These are phyloP conservation scores for Halictus quadricinctus DNA, from an alignment of 2,888 invertebrate species.

Conservation along the genomic window DNA sequence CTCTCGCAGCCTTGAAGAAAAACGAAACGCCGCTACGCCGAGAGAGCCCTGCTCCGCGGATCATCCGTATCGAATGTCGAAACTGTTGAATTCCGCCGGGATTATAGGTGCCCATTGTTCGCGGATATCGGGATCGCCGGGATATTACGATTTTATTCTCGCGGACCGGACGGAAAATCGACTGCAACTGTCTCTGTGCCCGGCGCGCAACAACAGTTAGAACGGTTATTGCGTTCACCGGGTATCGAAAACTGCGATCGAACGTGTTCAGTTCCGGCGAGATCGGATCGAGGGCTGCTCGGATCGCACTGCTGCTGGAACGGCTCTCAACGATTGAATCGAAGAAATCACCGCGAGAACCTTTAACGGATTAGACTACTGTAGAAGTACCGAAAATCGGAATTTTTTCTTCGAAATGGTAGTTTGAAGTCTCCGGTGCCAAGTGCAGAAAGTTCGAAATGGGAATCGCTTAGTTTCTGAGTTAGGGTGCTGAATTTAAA, in stretches of 20 bases:
- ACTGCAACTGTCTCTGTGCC: slow-evolving; percentile 17
- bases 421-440: neutral
- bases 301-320: slow-evolving; percentile 23
- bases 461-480: neutral
- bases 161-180: slow-evolving; percentile 30
- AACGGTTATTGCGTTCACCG: slow-evolving; percentile 15
- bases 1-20: slow-evolving; percentile 41
- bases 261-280: neutral
- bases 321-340: slow-evolving; percentile 7
- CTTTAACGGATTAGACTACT: slow-evolving; percentile 1
- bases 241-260: slow-evolving; percentile 42
- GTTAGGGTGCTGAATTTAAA: neutral
- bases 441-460: neutral
- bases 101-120: slow-evolving; percentile 46
- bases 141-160: slow-evolving; percentile 34
- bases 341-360: neutral
- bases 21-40: slow-evolving; percentile 40
- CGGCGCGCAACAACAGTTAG: slow-evolving; percentile 13
- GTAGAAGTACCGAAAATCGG: neutral
- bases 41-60: slow-evolving; percentile 15
- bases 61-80: slow-evolving; percentile 54
- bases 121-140: slow-evolving; percentile 18
- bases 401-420: neutral
- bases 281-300: slow-evolving; percentile 6
- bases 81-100: slow-evolving; percentile 48